Conservation (phyloP, 2,797 vertebrate species). For the Discoglossus pictus region DNA sequence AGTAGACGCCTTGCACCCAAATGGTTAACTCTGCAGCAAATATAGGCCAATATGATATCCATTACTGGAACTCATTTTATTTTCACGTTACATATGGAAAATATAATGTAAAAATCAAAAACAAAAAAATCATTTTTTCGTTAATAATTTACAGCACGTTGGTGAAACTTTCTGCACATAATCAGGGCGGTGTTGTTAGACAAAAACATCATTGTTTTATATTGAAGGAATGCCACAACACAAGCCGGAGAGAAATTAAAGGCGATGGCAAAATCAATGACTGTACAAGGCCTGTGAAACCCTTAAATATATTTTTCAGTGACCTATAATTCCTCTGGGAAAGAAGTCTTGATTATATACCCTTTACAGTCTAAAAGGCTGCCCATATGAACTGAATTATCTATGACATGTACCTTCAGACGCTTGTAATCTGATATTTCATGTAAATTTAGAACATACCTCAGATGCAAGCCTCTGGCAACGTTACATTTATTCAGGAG, state of each 20-base stretch:
- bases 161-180: slow-evolving; percentile 4
- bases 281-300: slow-evolving; percentile 12
- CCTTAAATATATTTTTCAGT: slow-evolving; percentile 64
- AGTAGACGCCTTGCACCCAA: not conserved
- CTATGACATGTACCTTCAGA: slow-evolving; percentile 81
- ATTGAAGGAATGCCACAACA: not conserved
- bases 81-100: slow-evolving; percentile 34
- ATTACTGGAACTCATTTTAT: slow-evolving; percentile 23
- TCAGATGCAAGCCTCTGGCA: slow-evolving; percentile 68
- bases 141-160: slow-evolving; percentile 31
- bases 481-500: slow-evolving; percentile 71
- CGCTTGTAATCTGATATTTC: slow-evolving; percentile 79
- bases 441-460: slow-evolving; percentile 85
- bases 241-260: not conserved
- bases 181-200: not conserved
- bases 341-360: slow-evolving; percentile 72
- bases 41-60: slow-evolving; percentile 20
- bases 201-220: slow-evolving; percentile 13
- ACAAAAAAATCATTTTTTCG: slow-evolving; percentile 10
- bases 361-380: slow-evolving; percentile 72
- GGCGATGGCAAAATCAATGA: slow-evolving; percentile 11
- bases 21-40: slow-evolving; percentile 5
- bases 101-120: slow-evolving; percentile 6
- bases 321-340: slow-evolving; percentile 69
- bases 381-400: slow-evolving; percentile 86